These are phyloP conservation scores for Zoroaster sp. DNA, from an alignment of 53 echinoderm and acorn worm genomes.

Conservation along the genomic window DNA sequence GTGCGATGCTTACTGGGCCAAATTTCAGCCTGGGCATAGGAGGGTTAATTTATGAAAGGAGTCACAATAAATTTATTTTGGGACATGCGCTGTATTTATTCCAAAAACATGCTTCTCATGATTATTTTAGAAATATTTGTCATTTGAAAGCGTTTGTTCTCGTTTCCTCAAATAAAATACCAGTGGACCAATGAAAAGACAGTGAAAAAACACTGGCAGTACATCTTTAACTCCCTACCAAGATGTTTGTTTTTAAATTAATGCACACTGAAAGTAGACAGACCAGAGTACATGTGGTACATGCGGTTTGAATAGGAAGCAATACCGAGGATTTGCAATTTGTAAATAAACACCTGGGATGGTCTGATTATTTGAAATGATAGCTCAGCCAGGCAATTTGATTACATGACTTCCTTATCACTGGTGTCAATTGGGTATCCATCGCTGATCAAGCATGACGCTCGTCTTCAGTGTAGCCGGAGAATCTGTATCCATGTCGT, in stretches of 20 bases:
- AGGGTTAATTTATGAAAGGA: too few relatives aligned
- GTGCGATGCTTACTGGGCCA: too few relatives aligned
- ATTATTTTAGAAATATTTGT: too few relatives aligned
- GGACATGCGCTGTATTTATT: too few relatives aligned
- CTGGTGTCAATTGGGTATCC: background rate
- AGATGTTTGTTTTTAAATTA: background rate
- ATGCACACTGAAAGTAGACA: background rate
- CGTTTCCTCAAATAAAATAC: background rate
- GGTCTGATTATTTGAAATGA: constrained; percentile 4
- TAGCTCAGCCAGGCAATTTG: background rate
- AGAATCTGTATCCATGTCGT: background rate
- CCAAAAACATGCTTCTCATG: too few relatives aligned
- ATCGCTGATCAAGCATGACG: constrained; percentile 13
- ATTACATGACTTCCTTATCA: constrained; percentile 34
- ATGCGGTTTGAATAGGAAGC: background rate
- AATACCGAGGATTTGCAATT: background rate
- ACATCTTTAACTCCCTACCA: background rate
- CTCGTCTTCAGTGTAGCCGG: background rate
- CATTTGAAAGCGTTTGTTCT: too few relatives aligned
- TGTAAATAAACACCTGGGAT: constrained; percentile 1
- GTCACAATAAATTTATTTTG: too few relatives aligned
- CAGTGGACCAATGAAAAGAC: background rate
- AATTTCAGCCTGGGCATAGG: too few relatives aligned
- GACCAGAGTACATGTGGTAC: too few relatives aligned
- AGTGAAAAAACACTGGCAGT: background rate